These are phyloP conservation scores for Tupaia tana DNA, from an alignment of 2,113 vertebrate species.

Conservation along the genomic window DNA sequence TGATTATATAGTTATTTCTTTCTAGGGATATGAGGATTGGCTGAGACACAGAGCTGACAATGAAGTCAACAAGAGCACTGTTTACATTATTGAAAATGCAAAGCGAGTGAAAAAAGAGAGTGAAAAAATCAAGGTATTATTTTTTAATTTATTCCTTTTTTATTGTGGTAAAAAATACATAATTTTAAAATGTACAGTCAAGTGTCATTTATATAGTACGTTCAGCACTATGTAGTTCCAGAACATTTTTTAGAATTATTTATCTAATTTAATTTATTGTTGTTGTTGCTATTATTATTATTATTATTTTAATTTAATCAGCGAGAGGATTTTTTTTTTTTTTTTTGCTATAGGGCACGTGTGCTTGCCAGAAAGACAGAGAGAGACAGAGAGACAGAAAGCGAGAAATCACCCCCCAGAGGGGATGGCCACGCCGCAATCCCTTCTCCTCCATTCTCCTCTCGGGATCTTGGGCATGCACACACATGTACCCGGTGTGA, in stretches of 20 bases:
- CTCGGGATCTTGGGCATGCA: no score
- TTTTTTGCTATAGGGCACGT: no score
- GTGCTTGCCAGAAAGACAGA: no score
- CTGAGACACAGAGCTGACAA: constrained; percentile 97
- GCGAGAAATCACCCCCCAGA: no score
- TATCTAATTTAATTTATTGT: no score
- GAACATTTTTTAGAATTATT: not conserved
- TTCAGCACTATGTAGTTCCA: constrained; percentile 12
- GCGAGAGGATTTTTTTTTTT: no score
- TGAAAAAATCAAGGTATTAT: constrained; percentile 95
- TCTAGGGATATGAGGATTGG: constrained; percentile 99
- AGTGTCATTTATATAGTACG: constrained; percentile 3
- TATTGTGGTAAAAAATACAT: constrained; percentile 29
- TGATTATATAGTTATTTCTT: constrained; percentile 54
- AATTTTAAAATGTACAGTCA: constrained; percentile 25
- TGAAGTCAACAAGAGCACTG: constrained; percentile 96
- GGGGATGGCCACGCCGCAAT: no score
- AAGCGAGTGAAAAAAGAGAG: constrained; percentile 91
- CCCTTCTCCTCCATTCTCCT: no score
- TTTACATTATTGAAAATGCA: constrained; percentile 92
- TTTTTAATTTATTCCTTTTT: constrained; percentile 43
- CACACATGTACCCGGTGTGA: no score
- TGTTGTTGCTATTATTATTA: no score
- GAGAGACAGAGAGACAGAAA: no score
- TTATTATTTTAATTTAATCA: no score